phyloP scores from a whole-genome alignment of 2,113 vertebrate genomes.

The Nerophis lumbriciformis region DNA sequence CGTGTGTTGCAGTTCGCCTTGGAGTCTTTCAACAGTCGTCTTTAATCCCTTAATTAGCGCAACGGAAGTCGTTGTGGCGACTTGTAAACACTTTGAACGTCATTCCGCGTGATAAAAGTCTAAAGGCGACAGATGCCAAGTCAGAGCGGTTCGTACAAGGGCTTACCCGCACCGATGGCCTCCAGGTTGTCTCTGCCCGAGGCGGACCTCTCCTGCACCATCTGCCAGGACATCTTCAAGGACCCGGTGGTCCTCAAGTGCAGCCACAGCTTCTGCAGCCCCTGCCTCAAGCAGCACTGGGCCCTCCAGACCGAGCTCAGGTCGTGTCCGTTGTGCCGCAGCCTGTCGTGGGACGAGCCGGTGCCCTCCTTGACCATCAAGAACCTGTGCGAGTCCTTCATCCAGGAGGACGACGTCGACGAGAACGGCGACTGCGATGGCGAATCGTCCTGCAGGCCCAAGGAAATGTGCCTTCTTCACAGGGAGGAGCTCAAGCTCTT shows the following conservation, averaged over 20 bases:
- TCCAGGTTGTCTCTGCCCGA: too few relatives aligned
- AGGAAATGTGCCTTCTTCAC: conserved; percentile 54
- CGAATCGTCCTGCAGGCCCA: conserved; percentile 38
- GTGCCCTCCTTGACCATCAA: conserved; percentile 61
- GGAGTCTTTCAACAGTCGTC: too few relatives aligned
- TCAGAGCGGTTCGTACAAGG: too few relatives aligned
- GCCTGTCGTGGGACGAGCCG: conserved; percentile 40
- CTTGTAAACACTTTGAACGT: too few relatives aligned
- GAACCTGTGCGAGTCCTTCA: conserved; percentile 62
- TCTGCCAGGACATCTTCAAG: conserved; percentile 66
- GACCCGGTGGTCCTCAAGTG: conserved; percentile 71
- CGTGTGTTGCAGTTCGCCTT: too few relatives aligned
- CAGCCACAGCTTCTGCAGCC: conserved; percentile 69
- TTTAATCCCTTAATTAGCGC: too few relatives aligned
- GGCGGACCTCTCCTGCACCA: conserved; percentile 60
- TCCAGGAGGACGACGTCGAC: conserved; percentile 28
- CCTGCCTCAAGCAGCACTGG: conserved; percentile 65
- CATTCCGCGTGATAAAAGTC: too few relatives aligned
- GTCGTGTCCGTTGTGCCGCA: conserved; percentile 63
- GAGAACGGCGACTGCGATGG: rapidly evolving
- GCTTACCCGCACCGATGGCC: too few relatives aligned
- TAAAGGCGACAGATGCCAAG: too few relatives aligned
- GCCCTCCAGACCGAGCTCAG: neutral
- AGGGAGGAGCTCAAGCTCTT: conserved; percentile 69
- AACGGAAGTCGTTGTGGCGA: too few relatives aligned